phyloP scores from a whole-genome alignment of 2,113 vertebrate species.

The Eolophus roseicapilla region DNA sequence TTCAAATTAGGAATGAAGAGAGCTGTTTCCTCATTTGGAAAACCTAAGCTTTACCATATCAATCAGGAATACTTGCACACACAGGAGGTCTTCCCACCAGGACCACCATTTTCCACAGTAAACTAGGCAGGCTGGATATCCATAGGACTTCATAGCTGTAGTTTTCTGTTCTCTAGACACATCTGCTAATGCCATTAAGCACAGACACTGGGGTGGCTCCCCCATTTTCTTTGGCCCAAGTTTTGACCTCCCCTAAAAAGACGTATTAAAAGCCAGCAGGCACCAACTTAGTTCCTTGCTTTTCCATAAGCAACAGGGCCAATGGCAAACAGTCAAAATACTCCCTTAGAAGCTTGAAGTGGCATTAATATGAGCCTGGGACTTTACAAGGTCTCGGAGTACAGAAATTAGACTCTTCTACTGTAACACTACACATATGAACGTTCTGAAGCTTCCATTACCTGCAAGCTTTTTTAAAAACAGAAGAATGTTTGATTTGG shows the following conservation, averaged over 20 bases:
- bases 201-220: not conserved
- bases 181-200: constrained; percentile 36
- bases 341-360: constrained; percentile 31
- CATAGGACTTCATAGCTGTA: not conserved
- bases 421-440: not conserved
- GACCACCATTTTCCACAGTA: not conserved
- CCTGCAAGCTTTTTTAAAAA: constrained; percentile 37
- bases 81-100: not conserved
- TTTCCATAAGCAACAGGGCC: constrained; percentile 27
- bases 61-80: not conserved
- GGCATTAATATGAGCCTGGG: constrained; percentile 35
- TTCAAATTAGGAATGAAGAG: not conserved
- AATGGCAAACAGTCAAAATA: constrained; percentile 54
- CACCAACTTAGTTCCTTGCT: constrained; percentile 2
- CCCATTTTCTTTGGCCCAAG: constrained; percentile 51
- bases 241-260: constrained; percentile 38
- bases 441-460: constrained; percentile 50
- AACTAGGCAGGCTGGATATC: not conserved
- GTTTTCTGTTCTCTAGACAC: not conserved
- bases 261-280: not conserved
- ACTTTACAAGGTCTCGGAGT: constrained; percentile 42
- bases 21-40: not conserved
- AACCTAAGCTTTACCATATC: not conserved
- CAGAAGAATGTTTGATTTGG: constrained; percentile 61
- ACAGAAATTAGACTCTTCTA: constrained; percentile 22